phyloP scores from a whole-genome alignment of 2,113 vertebrate species.

The Polypterus bichir region DNA sequence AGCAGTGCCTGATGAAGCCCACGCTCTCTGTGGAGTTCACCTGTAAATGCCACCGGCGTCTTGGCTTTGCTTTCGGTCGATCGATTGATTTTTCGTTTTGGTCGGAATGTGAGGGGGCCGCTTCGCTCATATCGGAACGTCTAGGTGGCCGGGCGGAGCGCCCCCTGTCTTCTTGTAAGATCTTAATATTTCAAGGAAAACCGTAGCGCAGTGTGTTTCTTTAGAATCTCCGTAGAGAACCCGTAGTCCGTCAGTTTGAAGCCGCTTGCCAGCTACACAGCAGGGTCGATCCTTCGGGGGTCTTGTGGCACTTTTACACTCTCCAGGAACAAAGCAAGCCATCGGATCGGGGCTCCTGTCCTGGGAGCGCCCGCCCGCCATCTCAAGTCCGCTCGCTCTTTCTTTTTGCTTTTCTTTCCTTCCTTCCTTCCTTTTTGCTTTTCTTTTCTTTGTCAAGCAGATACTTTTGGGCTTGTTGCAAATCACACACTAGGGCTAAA shows the following conservation, averaged over 20 bases:
- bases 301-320: slow-evolving; percentile 89
- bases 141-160: slow-evolving; percentile 66
- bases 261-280: slow-evolving; percentile 83
- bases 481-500: slow-evolving; percentile 70
- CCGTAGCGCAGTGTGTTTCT: slow-evolving; percentile 84
- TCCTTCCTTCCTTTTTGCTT: no score
- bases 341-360: no score
- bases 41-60: slow-evolving; percentile 67
- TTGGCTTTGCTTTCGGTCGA: no score
- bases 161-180: slow-evolving; percentile 39
- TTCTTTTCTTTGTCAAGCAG: slow-evolving; percentile 26
- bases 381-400: no score
- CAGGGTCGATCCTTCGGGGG: slow-evolving; percentile 87
- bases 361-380: no score
- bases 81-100: slow-evolving; percentile 16
- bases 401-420: no score
- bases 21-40: slow-evolving; percentile 89
- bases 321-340: slow-evolving; percentile 16
- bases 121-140: slow-evolving; percentile 67
- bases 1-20: slow-evolving; percentile 98
- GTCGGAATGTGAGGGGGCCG: slow-evolving; percentile 42
- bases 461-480: slow-evolving; percentile 49
- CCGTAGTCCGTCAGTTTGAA: slow-evolving; percentile 61
- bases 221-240: slow-evolving; percentile 79
- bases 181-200: slow-evolving; percentile 72